These are phyloP conservation scores for Myotis myotis DNA, from an alignment of 2,797 vertebrate genomes.

Conservation along the genomic window DNA sequence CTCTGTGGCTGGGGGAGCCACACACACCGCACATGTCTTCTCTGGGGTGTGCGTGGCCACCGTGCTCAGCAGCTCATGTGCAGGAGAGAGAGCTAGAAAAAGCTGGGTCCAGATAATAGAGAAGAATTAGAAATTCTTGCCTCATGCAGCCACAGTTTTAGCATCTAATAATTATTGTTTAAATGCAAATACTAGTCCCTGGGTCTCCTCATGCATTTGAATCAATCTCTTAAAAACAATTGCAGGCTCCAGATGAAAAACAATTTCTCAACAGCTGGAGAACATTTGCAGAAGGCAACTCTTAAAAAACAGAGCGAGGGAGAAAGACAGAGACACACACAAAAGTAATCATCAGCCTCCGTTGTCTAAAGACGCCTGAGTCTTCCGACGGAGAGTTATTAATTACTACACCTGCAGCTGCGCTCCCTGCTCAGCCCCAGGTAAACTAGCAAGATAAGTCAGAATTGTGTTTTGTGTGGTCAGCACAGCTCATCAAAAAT, in stretches of 20 bases:
- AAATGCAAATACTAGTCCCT: conserved; percentile 68
- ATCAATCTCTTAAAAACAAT: conserved; percentile 75
- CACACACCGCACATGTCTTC: rapidly evolving
- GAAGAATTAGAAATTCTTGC: conserved; percentile 67
- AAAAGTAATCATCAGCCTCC: conserved; percentile 33
- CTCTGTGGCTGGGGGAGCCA: background rate
- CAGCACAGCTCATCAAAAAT: conserved; percentile 46
- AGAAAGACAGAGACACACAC: conserved; percentile 50
- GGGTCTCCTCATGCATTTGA: conserved; percentile 42
- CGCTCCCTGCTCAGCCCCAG: background rate
- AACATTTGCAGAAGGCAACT: conserved; percentile 46
- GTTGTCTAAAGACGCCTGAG: conserved; percentile 9
- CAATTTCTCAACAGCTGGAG: conserved; percentile 66
- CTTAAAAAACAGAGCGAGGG: conserved; percentile 49
- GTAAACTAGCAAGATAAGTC: background rate
- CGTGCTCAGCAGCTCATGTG: background rate
- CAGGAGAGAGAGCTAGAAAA: background rate
- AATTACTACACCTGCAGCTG: background rate
- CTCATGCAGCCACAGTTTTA: conserved; percentile 58
- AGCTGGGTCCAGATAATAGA: conserved; percentile 23
- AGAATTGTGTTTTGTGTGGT: background rate
- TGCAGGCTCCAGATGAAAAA: conserved; percentile 67
- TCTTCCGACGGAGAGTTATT: background rate
- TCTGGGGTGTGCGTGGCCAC: background rate
- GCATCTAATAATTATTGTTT: conserved; percentile 74